Evolutionary conservation across 1,140 invertebrate genomes (phyloP).

Genomic region (Neodiprion virginianus): DNA sequence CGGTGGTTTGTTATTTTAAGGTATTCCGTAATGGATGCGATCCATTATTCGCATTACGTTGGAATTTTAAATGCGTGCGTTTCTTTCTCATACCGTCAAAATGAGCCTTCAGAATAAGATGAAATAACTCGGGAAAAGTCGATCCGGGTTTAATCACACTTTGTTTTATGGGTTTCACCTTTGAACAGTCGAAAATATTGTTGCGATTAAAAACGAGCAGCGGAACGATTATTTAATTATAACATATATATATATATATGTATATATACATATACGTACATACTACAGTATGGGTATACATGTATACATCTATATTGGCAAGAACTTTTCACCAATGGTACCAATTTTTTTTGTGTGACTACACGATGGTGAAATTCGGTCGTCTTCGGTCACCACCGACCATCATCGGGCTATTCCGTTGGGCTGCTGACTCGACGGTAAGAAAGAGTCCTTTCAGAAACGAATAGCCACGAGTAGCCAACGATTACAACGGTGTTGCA

Average conservation of each 20-base stretch:
- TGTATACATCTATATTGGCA: constrained; percentile 25
- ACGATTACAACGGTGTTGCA: too few relatives aligned
- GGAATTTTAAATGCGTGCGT: constrained; percentile 43
- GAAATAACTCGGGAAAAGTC: not conserved
- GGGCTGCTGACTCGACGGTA: not conserved
- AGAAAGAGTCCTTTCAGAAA: not conserved
- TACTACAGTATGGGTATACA: too few relatives aligned
- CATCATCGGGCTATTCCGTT: not conserved
- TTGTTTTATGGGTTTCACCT: not conserved
- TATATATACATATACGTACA: too few relatives aligned
- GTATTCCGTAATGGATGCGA: constrained; percentile 26
- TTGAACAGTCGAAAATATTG: not conserved
- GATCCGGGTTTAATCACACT: not conserved
- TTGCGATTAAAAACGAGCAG: not conserved
- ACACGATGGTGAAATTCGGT: constrained; percentile 50
- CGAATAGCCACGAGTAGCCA: too few relatives aligned
- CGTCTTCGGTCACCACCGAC: constrained; percentile 27
- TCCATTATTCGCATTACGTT: constrained; percentile 23
- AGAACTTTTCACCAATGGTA: constrained; percentile 49
- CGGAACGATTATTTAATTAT: not conserved
- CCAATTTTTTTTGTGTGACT: constrained; percentile 55
- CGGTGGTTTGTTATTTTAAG: constrained; percentile 2
- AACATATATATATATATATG: not conserved
- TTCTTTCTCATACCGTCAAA: constrained; percentile 32
- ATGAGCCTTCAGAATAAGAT: not conserved